Evolutionary conservation across 2,888 invertebrate species (phyloP), one percentile per base, ranked within the genome.

Genomic region (Aphodius granarius): DNA sequence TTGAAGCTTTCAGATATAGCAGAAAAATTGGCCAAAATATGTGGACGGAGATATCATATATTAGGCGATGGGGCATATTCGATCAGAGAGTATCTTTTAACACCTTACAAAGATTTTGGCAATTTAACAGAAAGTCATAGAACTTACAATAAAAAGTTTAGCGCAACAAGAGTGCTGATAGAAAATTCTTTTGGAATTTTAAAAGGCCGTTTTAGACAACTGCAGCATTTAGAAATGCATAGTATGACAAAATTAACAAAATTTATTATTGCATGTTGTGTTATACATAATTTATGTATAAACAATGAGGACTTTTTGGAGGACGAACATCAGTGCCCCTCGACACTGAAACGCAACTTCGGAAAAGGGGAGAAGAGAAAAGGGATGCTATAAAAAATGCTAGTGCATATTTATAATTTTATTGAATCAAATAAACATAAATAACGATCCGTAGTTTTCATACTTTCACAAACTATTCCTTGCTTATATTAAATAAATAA

Each of bases 161-260:
- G 75, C 71, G 76, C 77, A 71, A 81, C 82, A 4, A 71, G 83
- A 66, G 82, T 84, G 0, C 76, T 78, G 72, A 84, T 85, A 17
- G 84, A 84, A 81, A 84, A 85, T 76, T 72, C 83, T 9, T 85
- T 85, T 77, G 83, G 82, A 18, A 63, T 83, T n/a, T 73, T 83
- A 16, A 83, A 83, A 78, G 66, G 71, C 23, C 76, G 82, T 17
- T 83, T 82, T 66, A 68, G 80, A 18, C 81, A 81, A 76, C 71
- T 81, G 20, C 19, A 72, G 9, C n/a, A 70, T 17, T 17, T 74
- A n/a, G 43, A 66, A 77, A 66, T 79, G 65, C 74, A 73, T 73
- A 64, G 62, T 20, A 79, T 81, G 16, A 20, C 72, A 43, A 79
- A 76, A 43, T 73, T 76, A 16, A 74, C 80, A 23, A 80, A 82